A percentile compares a stretch with the other conserved stretches of the same genome.
Conservation (phyloP, 2,797 vertebrate genomes). For the Fistularia commersonii region DNA sequence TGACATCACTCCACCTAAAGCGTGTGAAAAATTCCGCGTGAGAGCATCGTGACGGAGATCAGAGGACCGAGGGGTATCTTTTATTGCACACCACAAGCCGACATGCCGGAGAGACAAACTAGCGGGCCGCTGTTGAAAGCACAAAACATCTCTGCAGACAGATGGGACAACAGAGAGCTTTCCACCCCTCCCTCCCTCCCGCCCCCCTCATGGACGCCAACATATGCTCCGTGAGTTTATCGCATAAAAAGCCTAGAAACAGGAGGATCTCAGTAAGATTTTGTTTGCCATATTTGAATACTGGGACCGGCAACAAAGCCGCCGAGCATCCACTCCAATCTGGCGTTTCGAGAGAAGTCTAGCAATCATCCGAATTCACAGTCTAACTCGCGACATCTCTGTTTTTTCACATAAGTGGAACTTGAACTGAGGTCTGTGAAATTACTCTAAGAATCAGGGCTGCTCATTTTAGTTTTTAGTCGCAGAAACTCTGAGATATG, state of each 20-base stretch:
- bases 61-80: conserved; percentile 50
- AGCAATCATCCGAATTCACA: conserved; percentile 12
- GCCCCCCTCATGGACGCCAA: conserved; percentile 56
- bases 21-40: conserved; percentile 12
- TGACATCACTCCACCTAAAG: conserved; percentile 43
- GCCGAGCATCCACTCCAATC: conserved; percentile 16
- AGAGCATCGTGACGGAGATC: conserved; percentile 45
- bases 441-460: conserved; percentile 3
- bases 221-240: conserved; percentile 63
- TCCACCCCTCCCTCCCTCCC: conserved; percentile 54
- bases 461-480: conserved; percentile 28
- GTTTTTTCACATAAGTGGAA: conserved; percentile 23
- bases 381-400: conserved; percentile 1
- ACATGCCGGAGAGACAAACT: conserved; percentile 54
- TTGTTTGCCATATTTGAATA: conserved; percentile 30
- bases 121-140: conserved; percentile 52
- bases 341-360: conserved; percentile 12
- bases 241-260: conserved; percentile 42
- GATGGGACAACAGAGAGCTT: conserved; percentile 67
- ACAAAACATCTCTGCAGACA: conserved; percentile 61
- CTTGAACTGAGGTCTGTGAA: conserved; percentile 13
- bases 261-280: conserved; percentile 40
- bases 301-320: conserved; percentile 16
- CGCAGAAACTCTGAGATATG: conserved; percentile 30
- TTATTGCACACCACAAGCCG: conserved; percentile 57